These are phyloP conservation scores for Crypturellus tataupa DNA, from an alignment of 2,797 vertebrate genomes.

Conservation along the genomic window DNA sequence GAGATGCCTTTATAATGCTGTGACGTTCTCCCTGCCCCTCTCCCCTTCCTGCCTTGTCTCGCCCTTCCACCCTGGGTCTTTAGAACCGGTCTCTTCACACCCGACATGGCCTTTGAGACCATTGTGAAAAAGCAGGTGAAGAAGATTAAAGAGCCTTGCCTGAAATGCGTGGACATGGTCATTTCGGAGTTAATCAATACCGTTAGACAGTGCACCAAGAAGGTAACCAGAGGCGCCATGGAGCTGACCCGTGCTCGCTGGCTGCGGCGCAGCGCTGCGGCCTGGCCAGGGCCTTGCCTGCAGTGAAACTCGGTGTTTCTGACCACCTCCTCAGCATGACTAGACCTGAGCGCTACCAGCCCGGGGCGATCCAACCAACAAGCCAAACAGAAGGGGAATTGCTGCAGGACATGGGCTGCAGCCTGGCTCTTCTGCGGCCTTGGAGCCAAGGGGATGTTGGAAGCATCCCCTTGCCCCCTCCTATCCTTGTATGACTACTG, in stretches of 20 bases:
- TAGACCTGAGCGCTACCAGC: conserved; percentile 77
- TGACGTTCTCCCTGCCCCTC: conserved; percentile 81
- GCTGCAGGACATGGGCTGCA: fast-evolving
- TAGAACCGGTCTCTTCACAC: conserved; percentile 99
- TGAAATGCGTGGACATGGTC: conserved; percentile 99
- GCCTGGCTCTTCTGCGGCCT: background rate
- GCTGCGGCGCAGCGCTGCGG: conserved; percentile 65
- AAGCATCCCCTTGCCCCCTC: background rate
- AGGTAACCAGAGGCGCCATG: conserved; percentile 88
- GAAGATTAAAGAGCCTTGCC: conserved; percentile 99
- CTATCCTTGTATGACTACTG: background rate
- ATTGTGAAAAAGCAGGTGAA: conserved; percentile 99
- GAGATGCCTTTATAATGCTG: conserved; percentile 75
- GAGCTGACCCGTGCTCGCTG: conserved; percentile 69
- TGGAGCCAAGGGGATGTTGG: background rate
- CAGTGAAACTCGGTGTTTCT: conserved; percentile 59
- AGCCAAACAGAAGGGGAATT: conserved; percentile 68
- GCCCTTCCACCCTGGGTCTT: conserved; percentile 79
- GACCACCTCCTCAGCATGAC: conserved; percentile 80
- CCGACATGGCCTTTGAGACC: conserved; percentile 99
- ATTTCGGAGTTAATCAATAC: conserved; percentile 99
- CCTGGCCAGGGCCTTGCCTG: conserved; percentile 68
- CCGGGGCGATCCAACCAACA: conserved; percentile 57
- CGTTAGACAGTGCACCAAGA: conserved; percentile 99
- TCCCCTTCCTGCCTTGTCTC: conserved; percentile 72